Conservation (phyloP, 2,888 invertebrate species). For the Trissolcus brochymenae region DNA sequence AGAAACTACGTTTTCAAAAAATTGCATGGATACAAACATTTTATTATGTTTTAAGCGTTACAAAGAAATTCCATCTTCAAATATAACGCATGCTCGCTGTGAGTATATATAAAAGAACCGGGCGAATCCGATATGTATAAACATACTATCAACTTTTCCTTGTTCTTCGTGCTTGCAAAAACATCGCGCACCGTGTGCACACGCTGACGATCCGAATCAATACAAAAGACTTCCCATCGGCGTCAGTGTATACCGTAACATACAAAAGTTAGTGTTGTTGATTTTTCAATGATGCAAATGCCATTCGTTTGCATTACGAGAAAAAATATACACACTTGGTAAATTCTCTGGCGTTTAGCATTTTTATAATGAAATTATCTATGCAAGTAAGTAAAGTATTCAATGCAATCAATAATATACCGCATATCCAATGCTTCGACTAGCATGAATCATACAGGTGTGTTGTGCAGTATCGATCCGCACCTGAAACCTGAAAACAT, state of each 20-base stretch:
- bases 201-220: constrained; percentile 41
- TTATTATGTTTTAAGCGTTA: constrained; percentile 13
- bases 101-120: constrained; percentile 39
- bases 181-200: constrained; percentile 10
- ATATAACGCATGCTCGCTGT: constrained; percentile 44
- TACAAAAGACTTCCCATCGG: constrained; percentile 23
- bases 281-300: constrained; percentile 15
- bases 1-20: constrained; percentile 20
- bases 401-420: too few species aligned
- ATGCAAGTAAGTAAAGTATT: too few species aligned
- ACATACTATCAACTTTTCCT: constrained; percentile 39
- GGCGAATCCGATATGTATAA: constrained; percentile 23
- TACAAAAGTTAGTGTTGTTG: constrained; percentile 28
- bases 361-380: too few species aligned
- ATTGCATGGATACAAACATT: constrained; percentile 24
- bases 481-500: too few species aligned
- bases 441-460: too few species aligned
- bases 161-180: constrained; percentile 46
- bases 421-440: too few species aligned
- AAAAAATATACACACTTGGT: too few species aligned
- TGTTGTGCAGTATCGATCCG: too few species aligned
- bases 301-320: constrained; percentile 9
- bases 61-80: constrained; percentile 49
- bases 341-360: too few species aligned
- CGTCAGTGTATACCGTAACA: constrained; percentile 10